These are phyloP conservation scores for Drosophila lacteicornis DNA, from an alignment of 1,140 invertebrate species.

Conservation along the genomic window DNA sequence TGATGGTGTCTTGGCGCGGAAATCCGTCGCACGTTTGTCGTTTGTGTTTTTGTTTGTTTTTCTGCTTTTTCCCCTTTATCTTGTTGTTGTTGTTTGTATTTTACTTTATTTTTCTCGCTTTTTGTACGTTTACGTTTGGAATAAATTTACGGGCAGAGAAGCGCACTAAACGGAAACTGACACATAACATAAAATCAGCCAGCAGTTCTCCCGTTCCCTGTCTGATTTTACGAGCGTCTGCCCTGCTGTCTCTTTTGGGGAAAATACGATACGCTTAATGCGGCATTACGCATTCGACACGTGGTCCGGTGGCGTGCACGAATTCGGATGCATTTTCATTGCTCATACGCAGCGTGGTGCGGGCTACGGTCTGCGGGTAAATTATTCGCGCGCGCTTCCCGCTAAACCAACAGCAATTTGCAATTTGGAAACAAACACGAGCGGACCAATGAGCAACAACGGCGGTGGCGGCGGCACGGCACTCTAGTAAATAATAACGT, in stretches of 20 bases:
- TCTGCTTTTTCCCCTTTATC: background rate
- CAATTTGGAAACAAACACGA: constrained; percentile 53
- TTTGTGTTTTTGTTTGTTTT: constrained; percentile 33
- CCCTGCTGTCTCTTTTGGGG: constrained; percentile 9
- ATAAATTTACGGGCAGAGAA: constrained; percentile 57
- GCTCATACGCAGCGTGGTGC: constrained; percentile 71
- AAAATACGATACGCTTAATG: constrained; percentile 22
- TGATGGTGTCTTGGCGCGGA: constrained; percentile 68
- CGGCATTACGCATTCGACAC: constrained; percentile 65
- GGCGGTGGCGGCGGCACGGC: constrained; percentile 1
- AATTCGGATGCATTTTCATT: constrained; percentile 50
- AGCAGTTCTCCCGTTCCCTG: constrained; percentile 22
- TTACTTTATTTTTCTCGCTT: constrained; percentile 24
- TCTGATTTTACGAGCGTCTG: constrained; percentile 50
- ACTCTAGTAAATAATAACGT: constrained; percentile 27
- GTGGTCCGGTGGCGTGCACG: constrained; percentile 32
- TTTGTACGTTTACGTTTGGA: constrained; percentile 32
- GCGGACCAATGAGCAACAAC: constrained; percentile 16
- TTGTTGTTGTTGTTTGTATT: constrained; percentile 1
- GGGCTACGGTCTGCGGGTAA: background rate
- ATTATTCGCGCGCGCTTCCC: constrained; percentile 49
- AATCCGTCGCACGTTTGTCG: constrained; percentile 69
- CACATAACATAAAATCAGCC: constrained; percentile 61
- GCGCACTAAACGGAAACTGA: constrained; percentile 72
- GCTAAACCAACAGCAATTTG: constrained; percentile 59